phyloP scores from a whole-genome alignment of 2,797 vertebrate species.

The Danio jaintianensis region DNA sequence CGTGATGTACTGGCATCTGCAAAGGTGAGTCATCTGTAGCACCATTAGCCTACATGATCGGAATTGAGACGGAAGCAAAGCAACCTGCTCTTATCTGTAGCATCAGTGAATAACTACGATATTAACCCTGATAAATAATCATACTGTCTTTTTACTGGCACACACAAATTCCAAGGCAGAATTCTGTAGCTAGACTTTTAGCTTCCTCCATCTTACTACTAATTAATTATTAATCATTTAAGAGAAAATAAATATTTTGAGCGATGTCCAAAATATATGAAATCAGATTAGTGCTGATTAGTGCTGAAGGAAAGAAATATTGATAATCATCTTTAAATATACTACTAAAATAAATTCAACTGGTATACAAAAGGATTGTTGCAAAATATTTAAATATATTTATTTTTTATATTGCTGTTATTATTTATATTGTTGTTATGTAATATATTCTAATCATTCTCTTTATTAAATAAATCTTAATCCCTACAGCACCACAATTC shows the following conservation, averaged over 20 bases:
- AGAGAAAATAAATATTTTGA: background rate
- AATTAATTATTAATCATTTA: background rate
- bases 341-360: too few relatives aligned
- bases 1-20: conserved; percentile 42
- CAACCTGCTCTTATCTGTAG: background rate
- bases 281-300: too few relatives aligned
- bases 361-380: background rate
- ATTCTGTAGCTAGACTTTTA: background rate
- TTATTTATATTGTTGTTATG: background rate
- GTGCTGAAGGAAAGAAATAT: too few relatives aligned
- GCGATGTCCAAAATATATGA: too few relatives aligned
- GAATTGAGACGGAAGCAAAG: background rate
- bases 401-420: background rate
- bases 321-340: background rate
- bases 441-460: background rate
- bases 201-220: background rate
- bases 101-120: background rate
- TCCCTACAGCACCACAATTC: background rate
- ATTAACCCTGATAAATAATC: conserved; percentile 15
- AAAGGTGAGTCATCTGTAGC: conserved; percentile 33
- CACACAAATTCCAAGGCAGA: background rate
- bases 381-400: too few relatives aligned
- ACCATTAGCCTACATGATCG: conserved; percentile 25
- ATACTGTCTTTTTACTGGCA: background rate
- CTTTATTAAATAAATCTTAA: background rate